phyloP scores from a whole-genome alignment of 2,888 invertebrate species.

The Himalopsyche japonica region DNA sequence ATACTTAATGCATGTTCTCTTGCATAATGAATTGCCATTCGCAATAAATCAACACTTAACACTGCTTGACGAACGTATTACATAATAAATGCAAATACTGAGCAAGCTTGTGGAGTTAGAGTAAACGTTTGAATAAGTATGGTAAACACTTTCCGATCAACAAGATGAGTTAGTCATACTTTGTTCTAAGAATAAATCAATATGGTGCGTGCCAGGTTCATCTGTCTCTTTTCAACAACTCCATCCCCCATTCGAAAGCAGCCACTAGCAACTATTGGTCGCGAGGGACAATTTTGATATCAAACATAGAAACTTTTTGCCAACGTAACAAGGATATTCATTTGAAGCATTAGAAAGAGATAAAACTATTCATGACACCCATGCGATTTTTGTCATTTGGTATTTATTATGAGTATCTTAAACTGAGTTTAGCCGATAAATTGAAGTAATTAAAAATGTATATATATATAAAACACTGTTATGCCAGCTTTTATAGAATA shows the following conservation, averaged over 20 bases:
- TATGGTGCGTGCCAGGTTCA: constrained; percentile 23
- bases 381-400: no score
- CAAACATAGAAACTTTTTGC: no score
- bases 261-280: neutral
- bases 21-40: neutral
- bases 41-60: neutral
- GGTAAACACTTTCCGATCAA: neutral
- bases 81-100: neutral
- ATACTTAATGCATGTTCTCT: neutral
- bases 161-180: constrained; percentile 13
- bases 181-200: constrained; percentile 25
- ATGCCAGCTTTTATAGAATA: no score
- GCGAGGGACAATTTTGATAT: no score
- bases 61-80: neutral
- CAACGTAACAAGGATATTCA: no score
- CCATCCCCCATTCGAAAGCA: neutral
- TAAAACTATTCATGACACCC: no score
- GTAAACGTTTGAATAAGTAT: neutral
- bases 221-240: neutral
- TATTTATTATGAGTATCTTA: no score
- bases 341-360: no score
- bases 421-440: no score
- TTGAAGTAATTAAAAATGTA: no score
- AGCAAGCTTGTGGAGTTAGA: neutral
- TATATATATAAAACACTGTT: no score